Base-by-base conservation (phyloP, 2,113 vertebrate genomes). In the Phycodurus eques region DNA sequence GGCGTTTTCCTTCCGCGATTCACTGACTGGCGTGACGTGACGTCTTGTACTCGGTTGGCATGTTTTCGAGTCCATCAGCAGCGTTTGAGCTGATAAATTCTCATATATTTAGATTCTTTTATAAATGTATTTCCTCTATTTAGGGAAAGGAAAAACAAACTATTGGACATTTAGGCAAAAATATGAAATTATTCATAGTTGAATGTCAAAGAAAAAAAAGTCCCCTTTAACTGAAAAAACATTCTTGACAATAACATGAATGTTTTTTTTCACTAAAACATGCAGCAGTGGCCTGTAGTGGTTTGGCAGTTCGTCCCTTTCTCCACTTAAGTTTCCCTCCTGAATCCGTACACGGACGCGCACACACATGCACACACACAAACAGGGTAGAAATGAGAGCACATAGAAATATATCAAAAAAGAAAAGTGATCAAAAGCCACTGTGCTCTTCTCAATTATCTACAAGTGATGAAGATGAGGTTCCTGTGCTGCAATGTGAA, bases 41-140 rank as follows among this genome's bases (percentile, higher is more conserved):
- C 92, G 91, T 92, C 94, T 94, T 95, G 95, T 96, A 96, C 95
- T 95, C 94, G 90, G 90, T 92, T 91, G 93, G 94, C 47, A 4
- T 49, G 0, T 15, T 94, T 93, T 95, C 95, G 94, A 92, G 93
- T 93, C 88, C 80, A 91, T 93, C 93, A 95, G 93, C 94, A 94
- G 44, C 75, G 35, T 80, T 92, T 91, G 82, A 91, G 87, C 87
- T 73, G 77, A 89, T 74, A 86, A 27, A 83, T 83, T 81, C 85
- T 81, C 83, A 79, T 72, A 78, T 75, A 71, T 74, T 77, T 82
- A 81, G 78, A 83, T 82, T 84, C 54, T 75, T 74, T 76, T 82
- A 76, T 89, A 84, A 85, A 88, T 75, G 77, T 84, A 61, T 87
- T 76, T 88, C 80, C 88, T 88, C 87, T 90, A 87, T 85, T 92